Base-by-base conservation (phyloP, 1,140 invertebrate species). In the Ephestia elutella region DNA sequence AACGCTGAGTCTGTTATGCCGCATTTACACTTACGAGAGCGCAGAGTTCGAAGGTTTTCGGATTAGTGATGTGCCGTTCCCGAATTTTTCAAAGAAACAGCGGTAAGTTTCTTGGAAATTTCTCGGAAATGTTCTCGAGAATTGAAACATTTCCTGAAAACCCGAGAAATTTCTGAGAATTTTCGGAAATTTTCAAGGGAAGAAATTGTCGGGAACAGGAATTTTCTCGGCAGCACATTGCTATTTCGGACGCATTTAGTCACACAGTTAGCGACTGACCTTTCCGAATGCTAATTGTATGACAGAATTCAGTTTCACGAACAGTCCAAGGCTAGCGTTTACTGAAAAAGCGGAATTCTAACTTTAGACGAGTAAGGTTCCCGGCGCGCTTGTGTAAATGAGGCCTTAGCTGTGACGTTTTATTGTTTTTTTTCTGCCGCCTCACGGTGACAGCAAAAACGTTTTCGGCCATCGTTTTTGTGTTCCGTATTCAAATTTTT, bases 381-480 rank as follows among this genome's bases (percentile, higher is more conserved):
- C 38, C 13, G n/a, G 15, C 15, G 32, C 13, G 38, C n/a, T 44
- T 44, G 38, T 44, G 38, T 44, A 44, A 44, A 44, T 44, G 38
- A 44, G 13, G 38, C 38, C 38, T 44, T 15, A 44, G 38, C 38
- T 44, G 38, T 44, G 38, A 44, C 38, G 38, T 44, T 44, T 44
- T 44, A 44, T 44, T 44, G 38, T 44, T 44, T 44, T 54, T 54
- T 54, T 54, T 54, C 53, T 54, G 53, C 28, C 17, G 28, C 32
- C 15, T 54, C 53, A 54, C 53, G 28, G 28, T 54, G 32, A 54
- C 53, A 18, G 25, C 28, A 54, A 54, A 54, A 54, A 54, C 28
- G 28, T 54, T 54, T 54, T 30, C 50, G 13, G 21, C 50, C 50
- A 53, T 20, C 50, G 50, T 13, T 53, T 53, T 53, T 25, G 13